Percentiles rank a stretch among this genome's conserved stretches.
phyloP scores from a whole-genome alignment of 2,888 invertebrate genomes.

The Cerastis leucographa region DNA sequence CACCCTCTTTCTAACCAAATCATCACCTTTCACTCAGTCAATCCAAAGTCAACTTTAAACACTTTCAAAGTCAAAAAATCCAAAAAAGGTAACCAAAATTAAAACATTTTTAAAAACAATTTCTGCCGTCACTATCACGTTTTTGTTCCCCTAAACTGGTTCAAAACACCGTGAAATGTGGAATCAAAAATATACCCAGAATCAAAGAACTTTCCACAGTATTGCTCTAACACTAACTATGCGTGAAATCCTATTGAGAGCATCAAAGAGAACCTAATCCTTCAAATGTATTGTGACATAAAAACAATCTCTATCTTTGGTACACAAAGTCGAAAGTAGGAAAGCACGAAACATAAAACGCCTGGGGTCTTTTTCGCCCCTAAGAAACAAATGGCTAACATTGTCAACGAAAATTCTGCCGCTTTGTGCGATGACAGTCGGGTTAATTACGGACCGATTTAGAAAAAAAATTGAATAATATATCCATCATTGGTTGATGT shows the following conservation, averaged over 20 bases:
- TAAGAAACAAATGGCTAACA: slow-evolving; percentile 74
- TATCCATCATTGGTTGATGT: neutral
- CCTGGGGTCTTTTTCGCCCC: slow-evolving; percentile 72
- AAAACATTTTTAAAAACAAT: slow-evolving; percentile 2
- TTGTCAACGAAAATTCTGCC: slow-evolving; percentile 66
- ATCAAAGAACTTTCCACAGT: slow-evolving; percentile 88
- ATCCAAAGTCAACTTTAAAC: neutral
- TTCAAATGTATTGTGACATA: slow-evolving; percentile 40
- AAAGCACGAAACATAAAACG: slow-evolving; percentile 34
- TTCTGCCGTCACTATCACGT: slow-evolving; percentile 54
- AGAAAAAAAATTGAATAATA: slow-evolving; percentile 12
- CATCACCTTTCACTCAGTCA: neutral
- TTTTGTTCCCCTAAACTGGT: slow-evolving; percentile 63
- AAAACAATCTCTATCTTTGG: slow-evolving; percentile 60
- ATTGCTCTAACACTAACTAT: slow-evolving; percentile 88
- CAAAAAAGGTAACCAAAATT: neutral
- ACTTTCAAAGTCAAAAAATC: neutral
- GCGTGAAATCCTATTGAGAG: slow-evolving; percentile 89
- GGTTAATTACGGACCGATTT: slow-evolving; percentile 41
- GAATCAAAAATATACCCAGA: slow-evolving; percentile 89
- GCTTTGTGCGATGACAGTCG: slow-evolving; percentile 48
- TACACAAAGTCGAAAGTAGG: slow-evolving; percentile 60
- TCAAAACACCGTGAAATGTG: slow-evolving; percentile 84
- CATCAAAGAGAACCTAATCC: slow-evolving; percentile 86
- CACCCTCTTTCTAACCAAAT: neutral